Conservation (phyloP, 2,113 vertebrate species). For the Nibea albiflora region DNA sequence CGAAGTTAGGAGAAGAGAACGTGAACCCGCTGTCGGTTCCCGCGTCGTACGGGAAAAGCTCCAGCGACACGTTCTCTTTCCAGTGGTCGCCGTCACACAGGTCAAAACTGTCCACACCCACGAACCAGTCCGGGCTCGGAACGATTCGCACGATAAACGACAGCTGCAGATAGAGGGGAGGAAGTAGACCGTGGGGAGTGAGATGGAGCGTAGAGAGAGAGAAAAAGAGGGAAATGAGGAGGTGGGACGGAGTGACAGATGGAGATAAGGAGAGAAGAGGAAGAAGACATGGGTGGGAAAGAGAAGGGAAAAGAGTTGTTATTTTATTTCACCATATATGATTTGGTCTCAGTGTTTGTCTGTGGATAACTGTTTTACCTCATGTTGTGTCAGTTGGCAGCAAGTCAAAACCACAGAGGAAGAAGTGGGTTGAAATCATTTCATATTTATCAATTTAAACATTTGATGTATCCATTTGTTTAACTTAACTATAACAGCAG, state of each 20-base stretch:
- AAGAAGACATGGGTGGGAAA: background rate
- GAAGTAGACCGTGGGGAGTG: conserved; percentile 20
- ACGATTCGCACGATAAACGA: conserved; percentile 94
- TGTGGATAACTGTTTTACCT: background rate
- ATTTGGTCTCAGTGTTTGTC: background rate
- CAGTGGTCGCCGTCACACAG: conserved; percentile 91
- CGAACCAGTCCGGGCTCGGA: conserved; percentile 98
- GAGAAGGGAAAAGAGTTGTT: background rate
- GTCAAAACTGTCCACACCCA: conserved; percentile 91
- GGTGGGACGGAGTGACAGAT: background rate
- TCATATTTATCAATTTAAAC: background rate
- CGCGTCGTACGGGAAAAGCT: conserved; percentile 93
- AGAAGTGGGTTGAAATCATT: background rate
- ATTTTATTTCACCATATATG: conserved; percentile 1
- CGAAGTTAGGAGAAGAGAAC: conserved; percentile 97
- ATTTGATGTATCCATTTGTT: background rate
- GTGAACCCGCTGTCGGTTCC: conserved; percentile 98
- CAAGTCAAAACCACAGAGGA: background rate
- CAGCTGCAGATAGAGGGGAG: conserved; percentile 80
- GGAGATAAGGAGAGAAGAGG: conserved; percentile 2
- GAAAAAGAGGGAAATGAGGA: background rate
- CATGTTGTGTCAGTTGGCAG: background rate
- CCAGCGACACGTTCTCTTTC: conserved; percentile 88
- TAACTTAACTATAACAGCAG: background rate
- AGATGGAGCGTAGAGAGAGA: conserved; percentile 5